Percentiles rank a stretch among this genome's conserved stretches.
phyloP scores from a whole-genome alignment of 2,113 vertebrate species.

The Macroglossus sobrinus region DNA sequence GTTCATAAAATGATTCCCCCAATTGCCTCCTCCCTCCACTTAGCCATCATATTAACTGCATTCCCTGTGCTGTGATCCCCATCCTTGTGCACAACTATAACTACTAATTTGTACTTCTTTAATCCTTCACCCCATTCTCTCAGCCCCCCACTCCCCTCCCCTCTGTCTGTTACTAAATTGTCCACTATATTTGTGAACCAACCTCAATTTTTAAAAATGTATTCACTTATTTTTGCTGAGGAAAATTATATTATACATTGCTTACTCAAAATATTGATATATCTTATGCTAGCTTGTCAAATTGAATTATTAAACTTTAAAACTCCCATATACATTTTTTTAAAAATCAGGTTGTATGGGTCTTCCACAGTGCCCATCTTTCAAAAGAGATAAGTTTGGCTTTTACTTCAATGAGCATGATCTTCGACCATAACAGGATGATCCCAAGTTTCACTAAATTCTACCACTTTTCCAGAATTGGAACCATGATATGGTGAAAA shows the following conservation, averaged over 20 bases:
- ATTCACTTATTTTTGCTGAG: constrained; percentile 32
- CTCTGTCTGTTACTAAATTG: too few species aligned
- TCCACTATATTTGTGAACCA: neutral
- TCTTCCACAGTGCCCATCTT: neutral
- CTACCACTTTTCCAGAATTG: neutral
- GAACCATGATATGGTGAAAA: neutral
- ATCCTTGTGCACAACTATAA: too few species aligned
- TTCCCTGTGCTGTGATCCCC: too few species aligned
- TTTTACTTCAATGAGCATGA: neutral
- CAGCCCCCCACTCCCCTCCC: too few species aligned
- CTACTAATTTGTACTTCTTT: too few species aligned
- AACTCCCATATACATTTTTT: neutral
- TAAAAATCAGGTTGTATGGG: neutral
- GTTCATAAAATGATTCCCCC: too few species aligned
- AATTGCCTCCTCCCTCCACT: too few species aligned
- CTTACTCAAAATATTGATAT: constrained; percentile 38
- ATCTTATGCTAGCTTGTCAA: neutral
- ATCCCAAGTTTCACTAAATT: neutral
- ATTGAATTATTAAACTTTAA: constrained; percentile 36
- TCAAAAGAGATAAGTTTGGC: neutral
- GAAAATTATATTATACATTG: neutral
- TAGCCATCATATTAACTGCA: too few species aligned
- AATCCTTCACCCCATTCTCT: too few species aligned
- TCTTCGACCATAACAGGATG: neutral
- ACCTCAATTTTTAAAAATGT: neutral